Evolutionary conservation across 1,140 invertebrate species (phyloP).

Genomic region (Leguminivora glycinivorella): DNA sequence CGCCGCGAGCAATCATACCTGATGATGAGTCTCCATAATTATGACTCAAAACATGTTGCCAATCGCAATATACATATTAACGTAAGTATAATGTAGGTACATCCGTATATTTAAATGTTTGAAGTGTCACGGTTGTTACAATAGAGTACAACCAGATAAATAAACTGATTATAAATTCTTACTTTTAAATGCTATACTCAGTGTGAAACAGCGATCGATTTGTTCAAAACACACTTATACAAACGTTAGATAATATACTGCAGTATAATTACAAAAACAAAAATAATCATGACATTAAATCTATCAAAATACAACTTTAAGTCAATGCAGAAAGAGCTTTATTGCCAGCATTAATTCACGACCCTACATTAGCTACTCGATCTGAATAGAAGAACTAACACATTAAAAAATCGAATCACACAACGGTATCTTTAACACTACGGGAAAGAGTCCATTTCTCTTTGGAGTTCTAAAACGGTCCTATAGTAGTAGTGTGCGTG

Average conservation of each 20-base stretch:
- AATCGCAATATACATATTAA: no score
- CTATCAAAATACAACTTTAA: neutral
- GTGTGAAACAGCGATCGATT: conserved; percentile 3
- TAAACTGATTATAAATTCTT: no score
- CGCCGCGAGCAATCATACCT: no score
- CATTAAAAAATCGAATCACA: conserved; percentile 18
- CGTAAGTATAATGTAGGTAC: no score
- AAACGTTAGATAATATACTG: conserved; percentile 13
- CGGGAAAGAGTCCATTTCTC: neutral
- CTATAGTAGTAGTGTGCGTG: conserved; percentile 53
- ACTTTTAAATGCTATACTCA: conserved; percentile 25
- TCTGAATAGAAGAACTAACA: conserved; percentile 16
- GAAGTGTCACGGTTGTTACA: no score
- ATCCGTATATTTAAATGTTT: no score
- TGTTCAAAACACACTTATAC: conserved; percentile 10
- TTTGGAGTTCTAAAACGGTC: conserved; percentile 12
- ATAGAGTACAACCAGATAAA: no score
- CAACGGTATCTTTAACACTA: conserved; percentile 1
- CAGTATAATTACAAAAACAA: conserved; percentile 10
- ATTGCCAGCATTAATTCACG: neutral
- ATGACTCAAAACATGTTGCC: no score
- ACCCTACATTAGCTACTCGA: conserved; percentile 9
- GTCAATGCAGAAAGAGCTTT: neutral
- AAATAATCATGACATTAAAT: neutral
- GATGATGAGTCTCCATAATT: no score